Percentiles rank a stretch among this genome's conserved stretches.
Evolutionary conservation across 2,113 vertebrate genomes (phyloP).

Genomic region (Alouatta palliata): DNA sequence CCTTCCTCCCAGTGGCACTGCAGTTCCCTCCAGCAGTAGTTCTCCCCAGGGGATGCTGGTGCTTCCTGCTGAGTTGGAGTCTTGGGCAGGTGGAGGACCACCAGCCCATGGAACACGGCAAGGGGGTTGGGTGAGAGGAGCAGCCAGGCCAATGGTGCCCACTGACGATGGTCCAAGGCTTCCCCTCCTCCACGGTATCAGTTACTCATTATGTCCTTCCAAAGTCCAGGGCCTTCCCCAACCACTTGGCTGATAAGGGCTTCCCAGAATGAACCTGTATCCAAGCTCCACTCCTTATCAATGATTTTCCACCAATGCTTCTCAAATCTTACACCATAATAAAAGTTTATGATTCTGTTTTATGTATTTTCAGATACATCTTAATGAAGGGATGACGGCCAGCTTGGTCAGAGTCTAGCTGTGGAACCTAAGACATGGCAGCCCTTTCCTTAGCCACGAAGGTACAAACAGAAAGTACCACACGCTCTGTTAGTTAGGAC

Average conservation of each 20-base stretch:
- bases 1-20: rapidly evolving
- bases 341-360: background rate
- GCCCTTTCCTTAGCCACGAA: background rate
- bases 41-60: too few species aligned
- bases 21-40: background rate
- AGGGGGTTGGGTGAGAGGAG: background rate
- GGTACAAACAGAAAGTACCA: background rate
- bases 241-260: background rate
- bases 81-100: background rate
- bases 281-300: background rate
- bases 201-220: background rate
- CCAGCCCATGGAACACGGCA: rapidly evolving
- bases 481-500: background rate
- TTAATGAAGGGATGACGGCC: background rate
- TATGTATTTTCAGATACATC: background rate
- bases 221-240: background rate
- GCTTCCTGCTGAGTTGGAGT: background rate
- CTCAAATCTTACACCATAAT: background rate
- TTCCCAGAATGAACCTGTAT: background rate
- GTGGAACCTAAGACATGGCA: background rate
- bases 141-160: too few species aligned
- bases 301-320: background rate
- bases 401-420: background rate
- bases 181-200: background rate
- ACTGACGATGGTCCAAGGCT: background rate